Conservation (phyloP, 2,113 vertebrate genomes). For the Falco punctatus region DNA sequence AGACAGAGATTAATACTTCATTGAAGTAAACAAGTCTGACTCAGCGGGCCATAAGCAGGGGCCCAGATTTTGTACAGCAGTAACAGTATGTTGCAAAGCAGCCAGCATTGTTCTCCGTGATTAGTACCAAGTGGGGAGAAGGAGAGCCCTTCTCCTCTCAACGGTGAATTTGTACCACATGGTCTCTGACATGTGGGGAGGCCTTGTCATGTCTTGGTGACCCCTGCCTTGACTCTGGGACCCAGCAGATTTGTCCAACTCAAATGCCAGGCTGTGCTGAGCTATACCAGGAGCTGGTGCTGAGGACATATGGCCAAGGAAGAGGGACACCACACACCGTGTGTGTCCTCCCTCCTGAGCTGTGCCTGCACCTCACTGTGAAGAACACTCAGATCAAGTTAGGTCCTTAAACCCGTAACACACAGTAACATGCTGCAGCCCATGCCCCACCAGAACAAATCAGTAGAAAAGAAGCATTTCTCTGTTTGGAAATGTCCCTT, state of each 20-base stretch:
- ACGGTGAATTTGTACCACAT: neutral
- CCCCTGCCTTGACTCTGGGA: neutral
- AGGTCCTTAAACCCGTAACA: neutral
- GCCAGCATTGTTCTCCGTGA: conserved; percentile 20
- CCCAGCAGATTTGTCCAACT: neutral
- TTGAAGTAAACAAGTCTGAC: conserved; percentile 51
- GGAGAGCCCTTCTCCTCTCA: neutral
- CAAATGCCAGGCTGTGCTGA: neutral
- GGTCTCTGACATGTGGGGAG: neutral
- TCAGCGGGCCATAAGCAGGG: neutral
- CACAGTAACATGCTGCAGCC: neutral
- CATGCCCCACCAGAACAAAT: neutral
- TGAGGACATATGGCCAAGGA: neutral
- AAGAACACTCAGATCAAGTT: neutral
- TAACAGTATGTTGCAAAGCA: conserved; percentile 2
- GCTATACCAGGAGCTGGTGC: rapidly evolving
- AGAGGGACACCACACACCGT: rapidly evolving
- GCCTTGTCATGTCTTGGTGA: neutral
- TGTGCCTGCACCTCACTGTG: rapidly evolving
- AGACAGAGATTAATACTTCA: conserved; percentile 1
- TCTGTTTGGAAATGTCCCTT: neutral
- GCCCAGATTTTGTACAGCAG: neutral
- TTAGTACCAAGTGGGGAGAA: neutral
- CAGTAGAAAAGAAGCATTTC: neutral
- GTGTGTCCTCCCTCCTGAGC: neutral